Evolutionary conservation across 2,888 invertebrate genomes (phyloP).

Genomic region (Trissoscelio sp.): DNA sequence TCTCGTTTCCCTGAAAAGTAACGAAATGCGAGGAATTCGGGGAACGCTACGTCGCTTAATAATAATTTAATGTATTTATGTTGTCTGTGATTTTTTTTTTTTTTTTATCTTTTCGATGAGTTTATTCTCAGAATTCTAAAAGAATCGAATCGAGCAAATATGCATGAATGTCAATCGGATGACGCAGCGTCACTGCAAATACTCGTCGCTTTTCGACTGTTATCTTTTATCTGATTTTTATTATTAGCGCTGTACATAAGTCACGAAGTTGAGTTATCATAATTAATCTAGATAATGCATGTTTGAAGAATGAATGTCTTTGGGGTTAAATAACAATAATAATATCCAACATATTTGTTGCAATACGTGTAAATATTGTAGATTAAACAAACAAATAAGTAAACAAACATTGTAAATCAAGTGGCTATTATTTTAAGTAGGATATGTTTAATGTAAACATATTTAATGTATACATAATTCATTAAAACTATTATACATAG

Average conservation of each 20-base stretch:
- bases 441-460: too few species aligned
- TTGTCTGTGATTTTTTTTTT: conserved; percentile 39
- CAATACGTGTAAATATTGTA: too few species aligned
- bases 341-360: not conserved
- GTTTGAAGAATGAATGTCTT: conserved; percentile 16
- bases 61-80: conserved; percentile 61
- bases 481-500: too few species aligned
- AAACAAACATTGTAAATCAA: too few species aligned
- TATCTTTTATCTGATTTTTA: conserved; percentile 60
- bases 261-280: conserved; percentile 22
- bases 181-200: conserved; percentile 63
- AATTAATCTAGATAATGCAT: conserved; percentile 52
- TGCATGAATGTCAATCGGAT: conserved; percentile 62
- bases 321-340: conserved; percentile 4
- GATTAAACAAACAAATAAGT: not conserved
- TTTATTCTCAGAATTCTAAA: conserved; percentile 64
- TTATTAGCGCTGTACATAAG: conserved; percentile 50
- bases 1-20: conserved; percentile 34
- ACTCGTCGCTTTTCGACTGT: conserved; percentile 57
- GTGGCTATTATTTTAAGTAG: too few species aligned
- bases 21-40: conserved; percentile 48
- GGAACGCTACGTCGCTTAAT: conserved; percentile 37
- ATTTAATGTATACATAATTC: too few species aligned
- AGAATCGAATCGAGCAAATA: conserved; percentile 64
- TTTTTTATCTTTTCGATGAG: conserved; percentile 31